These are phyloP conservation scores for Crocuta crocuta DNA, from an alignment of 2,113 vertebrate species.

Conservation along the genomic window DNA sequence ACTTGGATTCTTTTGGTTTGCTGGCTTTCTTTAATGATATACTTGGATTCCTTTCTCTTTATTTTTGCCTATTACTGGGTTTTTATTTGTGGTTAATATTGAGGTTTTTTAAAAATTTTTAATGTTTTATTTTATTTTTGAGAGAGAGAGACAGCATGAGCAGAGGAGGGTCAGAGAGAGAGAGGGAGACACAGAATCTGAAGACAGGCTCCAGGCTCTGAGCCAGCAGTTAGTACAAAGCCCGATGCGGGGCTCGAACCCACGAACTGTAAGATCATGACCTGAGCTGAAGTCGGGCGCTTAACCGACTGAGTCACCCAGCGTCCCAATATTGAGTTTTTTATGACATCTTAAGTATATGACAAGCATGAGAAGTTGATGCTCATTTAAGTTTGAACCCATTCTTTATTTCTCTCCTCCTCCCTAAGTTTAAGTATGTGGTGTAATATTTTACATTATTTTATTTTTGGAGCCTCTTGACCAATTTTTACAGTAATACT, in stretches of 20 bases:
- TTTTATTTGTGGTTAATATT: neutral
- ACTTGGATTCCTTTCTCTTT: neutral
- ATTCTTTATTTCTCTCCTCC: neutral
- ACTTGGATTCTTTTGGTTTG: neutral
- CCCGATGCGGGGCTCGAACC: too few species aligned
- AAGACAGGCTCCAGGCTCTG: too few species aligned
- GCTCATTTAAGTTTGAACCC: neutral
- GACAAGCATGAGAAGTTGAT: neutral
- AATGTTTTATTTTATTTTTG: too few species aligned
- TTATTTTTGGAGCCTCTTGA: neutral
- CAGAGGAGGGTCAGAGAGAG: too few species aligned
- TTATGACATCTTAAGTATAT: neutral
- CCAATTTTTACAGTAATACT: neutral
- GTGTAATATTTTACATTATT: neutral
- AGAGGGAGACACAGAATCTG: too few species aligned
- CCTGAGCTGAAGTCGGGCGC: too few species aligned
- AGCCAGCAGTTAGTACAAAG: too few species aligned
- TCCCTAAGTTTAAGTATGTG: neutral
- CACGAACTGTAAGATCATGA: too few species aligned
- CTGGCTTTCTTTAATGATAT: neutral
- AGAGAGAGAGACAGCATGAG: too few species aligned
- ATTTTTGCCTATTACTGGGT: neutral
- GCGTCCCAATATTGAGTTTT: neutral
- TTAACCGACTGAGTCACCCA: too few species aligned
- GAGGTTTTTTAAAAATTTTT: too few species aligned